Percentiles rank a stretch among this genome's conserved stretches.
These are phyloP conservation scores for Tonatia bakeri DNA, from an alignment of 2,113 vertebrate genomes.

Conservation along the genomic window DNA sequence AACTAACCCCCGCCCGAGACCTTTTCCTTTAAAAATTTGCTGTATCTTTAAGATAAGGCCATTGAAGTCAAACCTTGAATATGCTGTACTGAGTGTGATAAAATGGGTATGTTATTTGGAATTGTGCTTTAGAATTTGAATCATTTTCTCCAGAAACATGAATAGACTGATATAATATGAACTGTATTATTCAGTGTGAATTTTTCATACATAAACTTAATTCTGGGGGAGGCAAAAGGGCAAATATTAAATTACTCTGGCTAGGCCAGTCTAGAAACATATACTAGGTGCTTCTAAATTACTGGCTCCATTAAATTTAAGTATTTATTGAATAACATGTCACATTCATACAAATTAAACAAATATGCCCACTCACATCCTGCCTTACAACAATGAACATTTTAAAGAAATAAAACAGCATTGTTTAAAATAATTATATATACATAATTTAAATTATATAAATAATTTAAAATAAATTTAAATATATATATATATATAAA, in stretches of 20 bases:
- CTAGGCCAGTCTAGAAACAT: background rate
- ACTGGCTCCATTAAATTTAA: slow-evolving; percentile 14
- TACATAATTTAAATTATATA: background rate
- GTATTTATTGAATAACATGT: background rate
- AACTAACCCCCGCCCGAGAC: background rate
- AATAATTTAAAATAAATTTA: background rate
- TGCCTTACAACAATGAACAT: background rate
- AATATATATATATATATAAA: background rate
- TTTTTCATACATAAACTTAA: slow-evolving; percentile 12
- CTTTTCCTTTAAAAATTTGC: background rate
- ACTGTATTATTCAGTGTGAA: background rate
- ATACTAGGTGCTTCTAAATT: background rate
- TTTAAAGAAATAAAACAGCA: slow-evolving; percentile 3
- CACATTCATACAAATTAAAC: background rate
- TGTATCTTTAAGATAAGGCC: background rate
- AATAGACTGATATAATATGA: background rate
- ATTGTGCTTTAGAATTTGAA: background rate
- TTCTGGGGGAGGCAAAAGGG: background rate
- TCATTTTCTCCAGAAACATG: background rate
- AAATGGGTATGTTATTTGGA: background rate
- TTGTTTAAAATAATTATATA: background rate
- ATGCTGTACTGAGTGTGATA: background rate
- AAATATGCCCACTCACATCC: background rate
- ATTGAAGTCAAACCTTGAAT: background rate
- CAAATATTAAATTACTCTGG: background rate